phyloP scores from a whole-genome alignment of 2,797 vertebrate species.

The Clangula hyemalis region DNA sequence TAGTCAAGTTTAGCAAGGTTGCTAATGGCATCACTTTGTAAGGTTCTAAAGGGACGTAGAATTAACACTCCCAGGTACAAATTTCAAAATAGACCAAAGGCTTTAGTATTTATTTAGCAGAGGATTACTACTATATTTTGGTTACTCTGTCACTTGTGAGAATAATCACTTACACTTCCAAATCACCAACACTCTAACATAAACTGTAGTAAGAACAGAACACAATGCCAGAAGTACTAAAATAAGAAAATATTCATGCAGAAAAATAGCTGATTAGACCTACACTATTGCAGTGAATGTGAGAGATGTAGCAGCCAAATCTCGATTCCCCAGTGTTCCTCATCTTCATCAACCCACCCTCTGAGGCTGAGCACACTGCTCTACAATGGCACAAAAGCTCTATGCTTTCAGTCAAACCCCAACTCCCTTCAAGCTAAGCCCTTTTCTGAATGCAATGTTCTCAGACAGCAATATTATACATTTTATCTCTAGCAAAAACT shows the following conservation, averaged over 20 bases:
- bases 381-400: neutral
- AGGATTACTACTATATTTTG: neutral
- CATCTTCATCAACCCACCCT: slow-evolving; percentile 18
- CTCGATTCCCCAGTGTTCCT: neutral
- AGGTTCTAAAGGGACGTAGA: neutral
- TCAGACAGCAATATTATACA: neutral
- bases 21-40: neutral
- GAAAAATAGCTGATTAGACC: slow-evolving; percentile 30
- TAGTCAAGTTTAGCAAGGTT: neutral
- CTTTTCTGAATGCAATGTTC: neutral
- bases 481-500: neutral
- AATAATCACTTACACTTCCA: neutral
- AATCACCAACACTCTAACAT: neutral
- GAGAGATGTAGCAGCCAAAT: slow-evolving; percentile 64
- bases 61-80: neutral
- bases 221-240: neutral
- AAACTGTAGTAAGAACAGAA: neutral
- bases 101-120: neutral
- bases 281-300: slow-evolving; percentile 79
- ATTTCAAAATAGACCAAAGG: neutral
- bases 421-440: slow-evolving; percentile 5
- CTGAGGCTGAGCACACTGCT: neutral
- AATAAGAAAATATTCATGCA: neutral
- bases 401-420: neutral
- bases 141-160: neutral